Base-by-base conservation (phyloP, 1,140 invertebrate genomes). In the Lysiphlebus fabarum region DNA sequence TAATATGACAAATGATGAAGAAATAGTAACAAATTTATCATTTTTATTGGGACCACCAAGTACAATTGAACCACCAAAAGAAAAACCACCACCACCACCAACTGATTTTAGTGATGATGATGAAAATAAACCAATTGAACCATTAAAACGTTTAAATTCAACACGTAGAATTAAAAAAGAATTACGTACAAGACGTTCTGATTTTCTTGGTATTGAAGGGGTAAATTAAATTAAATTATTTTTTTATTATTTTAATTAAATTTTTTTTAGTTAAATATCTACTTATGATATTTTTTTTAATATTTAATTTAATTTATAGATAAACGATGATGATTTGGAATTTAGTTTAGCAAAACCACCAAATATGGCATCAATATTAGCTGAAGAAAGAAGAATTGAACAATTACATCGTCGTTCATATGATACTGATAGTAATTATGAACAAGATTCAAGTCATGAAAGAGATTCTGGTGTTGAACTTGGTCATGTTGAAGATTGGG, bases 121-220 rank as follows among this genome's bases (percentile, higher is more conserved):
- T 26, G 81, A 83, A 47, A 75, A 72, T 60, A 69, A 65, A 51
- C 70, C 72, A 0, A 65, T 75, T 17, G 75, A 80, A 53, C 84
- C 86, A 48, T 81, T 90, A 51, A 87, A 86, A 66, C 83, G 89
- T 58, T 82, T 89, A 49, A 92, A 91, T 67, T 92, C 90, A 2
- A 91, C 90, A 1, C 90, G 90, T 56, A 84, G 90, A 56, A 91
- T 94, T 54, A 92, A 92, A 67, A 91, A 92, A 70, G 92, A 94
- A 71, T 81, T 93, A 33, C 82, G 89, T 8, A 89, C 87, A 66
- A 90, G 92, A 66, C 84, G 91, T 7, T 93, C 90, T 17, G 90
- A 91, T 74, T 94, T 94, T 69, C 78, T 94, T 12, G 91, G 91
- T 38, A 86, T 93, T 62, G 90, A 92, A 67, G 87, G 86, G 58